These are phyloP conservation scores for Pangasius mekongensis DNA, from an alignment of 2,797 vertebrate genomes.

Conservation along the genomic window DNA sequence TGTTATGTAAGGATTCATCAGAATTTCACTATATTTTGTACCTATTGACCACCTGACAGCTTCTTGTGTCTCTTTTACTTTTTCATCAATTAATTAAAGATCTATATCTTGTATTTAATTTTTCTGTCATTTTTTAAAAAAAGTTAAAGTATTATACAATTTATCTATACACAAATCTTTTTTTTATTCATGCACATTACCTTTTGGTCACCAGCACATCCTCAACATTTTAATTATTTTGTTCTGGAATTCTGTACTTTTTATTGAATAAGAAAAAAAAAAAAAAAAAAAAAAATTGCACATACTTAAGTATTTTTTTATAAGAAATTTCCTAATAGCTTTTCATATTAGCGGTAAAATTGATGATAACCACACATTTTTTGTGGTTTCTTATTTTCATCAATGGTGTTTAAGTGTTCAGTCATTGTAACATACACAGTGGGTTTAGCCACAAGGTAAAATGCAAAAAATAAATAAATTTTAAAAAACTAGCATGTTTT, in stretches of 20 bases:
- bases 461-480: not conserved
- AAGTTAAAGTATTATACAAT: not conserved
- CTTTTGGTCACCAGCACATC: not conserved
- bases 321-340: not conserved
- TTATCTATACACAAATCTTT: not conserved
- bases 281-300: not conserved
- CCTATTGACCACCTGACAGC: not conserved
- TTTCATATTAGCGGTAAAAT: not conserved
- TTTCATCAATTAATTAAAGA: constrained; percentile 12
- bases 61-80: not conserved
- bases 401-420: not conserved
- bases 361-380: not conserved
- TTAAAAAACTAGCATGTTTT: not conserved
- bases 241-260: not conserved
- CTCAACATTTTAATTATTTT: not conserved
- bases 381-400: not conserved
- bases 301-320: not conserved
- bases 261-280: no score
- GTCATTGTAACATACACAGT: not conserved
- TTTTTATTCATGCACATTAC: not conserved
- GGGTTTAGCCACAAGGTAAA: not conserved
- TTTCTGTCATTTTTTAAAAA: not conserved
- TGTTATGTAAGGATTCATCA: not conserved
- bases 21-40: not conserved
- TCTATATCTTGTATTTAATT: not conserved